Conservation (phyloP, 2,888 invertebrate species). For the Agrypnus murinus region DNA sequence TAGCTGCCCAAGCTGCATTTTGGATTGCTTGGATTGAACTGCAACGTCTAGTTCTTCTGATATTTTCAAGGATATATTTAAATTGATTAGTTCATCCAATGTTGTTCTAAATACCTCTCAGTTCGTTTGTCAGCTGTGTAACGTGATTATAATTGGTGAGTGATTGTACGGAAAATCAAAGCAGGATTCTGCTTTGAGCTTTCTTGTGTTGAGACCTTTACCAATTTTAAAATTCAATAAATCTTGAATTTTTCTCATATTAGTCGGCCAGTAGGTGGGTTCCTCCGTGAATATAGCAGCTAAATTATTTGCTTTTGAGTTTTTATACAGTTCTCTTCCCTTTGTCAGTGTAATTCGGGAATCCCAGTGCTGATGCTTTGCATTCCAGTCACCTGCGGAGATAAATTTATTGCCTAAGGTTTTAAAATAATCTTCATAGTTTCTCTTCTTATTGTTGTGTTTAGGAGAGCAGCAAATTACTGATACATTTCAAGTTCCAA, state of each 20-base stretch:
- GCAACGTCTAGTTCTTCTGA: too few species aligned
- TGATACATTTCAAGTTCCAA: slow-evolving; percentile 16
- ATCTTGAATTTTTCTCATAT: slow-evolving; percentile 27
- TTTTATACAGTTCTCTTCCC: slow-evolving; percentile 19
- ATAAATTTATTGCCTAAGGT: slow-evolving; percentile 4
- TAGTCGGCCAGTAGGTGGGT: slow-evolving; percentile 21
- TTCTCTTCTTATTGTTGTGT: slow-evolving; percentile 13
- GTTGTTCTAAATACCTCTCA: slow-evolving; percentile 23
- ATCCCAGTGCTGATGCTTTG: slow-evolving; percentile 7
- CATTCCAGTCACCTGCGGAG: slow-evolving; percentile 3
- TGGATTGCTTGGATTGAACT: too few species aligned
- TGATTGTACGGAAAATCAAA: slow-evolving; percentile 24
- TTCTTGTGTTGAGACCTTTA: slow-evolving; percentile 21
- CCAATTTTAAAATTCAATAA: slow-evolving; percentile 28
- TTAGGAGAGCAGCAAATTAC: slow-evolving; percentile 13
- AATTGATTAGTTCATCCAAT: too few species aligned
- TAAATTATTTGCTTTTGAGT: slow-evolving; percentile 11
- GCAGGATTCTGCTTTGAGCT: slow-evolving; percentile 20
- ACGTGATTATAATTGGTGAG: slow-evolving; percentile 10
- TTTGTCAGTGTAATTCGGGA: slow-evolving; percentile 8
- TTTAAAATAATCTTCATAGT: slow-evolving; percentile 16
- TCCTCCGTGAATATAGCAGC: too few species aligned
- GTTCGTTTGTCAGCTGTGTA: slow-evolving; percentile 17
- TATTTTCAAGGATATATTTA: too few species aligned
- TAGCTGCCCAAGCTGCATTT: too few species aligned